A percentile compares a stretch with the other conserved stretches of the same genome.
phyloP scores from a whole-genome alignment of 2,797 vertebrate genomes.

The Sebastes hubbsi region DNA sequence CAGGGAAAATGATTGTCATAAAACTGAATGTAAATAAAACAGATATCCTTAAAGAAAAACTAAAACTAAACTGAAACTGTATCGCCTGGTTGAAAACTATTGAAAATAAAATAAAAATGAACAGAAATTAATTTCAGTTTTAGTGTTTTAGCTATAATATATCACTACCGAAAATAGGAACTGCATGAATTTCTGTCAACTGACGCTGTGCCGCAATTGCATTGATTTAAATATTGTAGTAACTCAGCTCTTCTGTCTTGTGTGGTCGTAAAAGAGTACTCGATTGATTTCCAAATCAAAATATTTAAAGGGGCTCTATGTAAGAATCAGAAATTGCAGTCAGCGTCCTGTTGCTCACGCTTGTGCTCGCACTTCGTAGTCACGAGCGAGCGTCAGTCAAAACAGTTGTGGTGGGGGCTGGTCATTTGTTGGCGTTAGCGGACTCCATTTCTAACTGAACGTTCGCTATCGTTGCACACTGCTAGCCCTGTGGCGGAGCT shows the following conservation, averaged over 20 bases:
- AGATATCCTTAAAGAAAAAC: not conserved
- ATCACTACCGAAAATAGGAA: not conserved
- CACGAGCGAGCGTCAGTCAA: no score
- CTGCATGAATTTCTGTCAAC: not conserved
- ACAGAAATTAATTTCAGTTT: not conserved
- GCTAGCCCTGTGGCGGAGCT: no score
- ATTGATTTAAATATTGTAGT: not conserved
- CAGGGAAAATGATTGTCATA: not conserved
- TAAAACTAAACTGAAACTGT: not conserved
- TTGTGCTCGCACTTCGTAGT: no score
- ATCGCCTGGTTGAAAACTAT: not conserved
- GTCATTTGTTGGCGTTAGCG: no score
- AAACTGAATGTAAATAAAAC: not conserved
- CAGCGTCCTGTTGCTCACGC: no score
- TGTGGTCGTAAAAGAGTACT: not conserved
- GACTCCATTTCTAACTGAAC: no score
- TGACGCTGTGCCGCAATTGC: not conserved
- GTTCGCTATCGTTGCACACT: no score
- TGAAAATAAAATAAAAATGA: not conserved
- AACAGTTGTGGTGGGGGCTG: no score
- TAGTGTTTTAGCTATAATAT: not conserved
- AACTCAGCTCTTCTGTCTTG: no score
- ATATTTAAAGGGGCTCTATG: not conserved
- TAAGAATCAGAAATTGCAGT: no score
- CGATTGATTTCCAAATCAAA: not conserved